phyloP scores from a whole-genome alignment of 2,113 vertebrate genomes.

The Siniperca chuatsi region DNA sequence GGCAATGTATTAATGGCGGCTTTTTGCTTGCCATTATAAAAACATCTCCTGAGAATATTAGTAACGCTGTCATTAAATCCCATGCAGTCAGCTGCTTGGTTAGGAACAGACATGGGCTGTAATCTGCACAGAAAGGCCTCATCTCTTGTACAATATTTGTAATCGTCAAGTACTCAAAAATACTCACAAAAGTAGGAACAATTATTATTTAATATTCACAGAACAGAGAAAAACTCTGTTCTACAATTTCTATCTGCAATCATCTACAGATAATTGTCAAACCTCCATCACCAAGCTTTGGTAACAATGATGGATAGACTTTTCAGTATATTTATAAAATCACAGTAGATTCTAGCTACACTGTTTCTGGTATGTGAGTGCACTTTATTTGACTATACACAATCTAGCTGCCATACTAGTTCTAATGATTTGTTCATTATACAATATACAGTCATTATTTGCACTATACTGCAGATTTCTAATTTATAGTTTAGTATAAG shows the following conservation, averaged over 20 bases:
- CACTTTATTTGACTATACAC: not conserved
- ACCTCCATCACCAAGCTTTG: not conserved
- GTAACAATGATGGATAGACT: conserved; percentile 2
- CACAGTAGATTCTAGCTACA: not conserved
- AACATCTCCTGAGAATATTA: conserved; percentile 60
- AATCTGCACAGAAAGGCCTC: conserved; percentile 58
- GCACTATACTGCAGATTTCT: conserved; percentile 10
- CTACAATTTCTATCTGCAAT: conserved; percentile 1
- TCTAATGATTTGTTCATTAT: conserved; percentile 6
- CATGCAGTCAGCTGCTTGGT: conserved; percentile 58
- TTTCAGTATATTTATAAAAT: conserved; percentile 8
- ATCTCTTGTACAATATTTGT: conserved; percentile 29
- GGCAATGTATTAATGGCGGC: conserved; percentile 29
- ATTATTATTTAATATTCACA: conserved; percentile 45
- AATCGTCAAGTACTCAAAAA: conserved; percentile 37
- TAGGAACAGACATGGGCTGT: conserved; percentile 52
- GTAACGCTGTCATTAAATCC: conserved; percentile 65
- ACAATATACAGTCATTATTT: conserved; percentile 1
- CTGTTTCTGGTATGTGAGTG: not conserved
- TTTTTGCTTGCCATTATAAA: conserved; percentile 56
- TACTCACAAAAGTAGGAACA: conserved; percentile 34
- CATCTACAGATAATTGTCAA: conserved; percentile 29
- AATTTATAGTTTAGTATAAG: conserved; percentile 57
- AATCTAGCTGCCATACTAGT: not conserved
- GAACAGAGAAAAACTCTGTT: conserved; percentile 37